phyloP scores from a whole-genome alignment of 2,888 invertebrate genomes.

The Magallana nippona region DNA sequence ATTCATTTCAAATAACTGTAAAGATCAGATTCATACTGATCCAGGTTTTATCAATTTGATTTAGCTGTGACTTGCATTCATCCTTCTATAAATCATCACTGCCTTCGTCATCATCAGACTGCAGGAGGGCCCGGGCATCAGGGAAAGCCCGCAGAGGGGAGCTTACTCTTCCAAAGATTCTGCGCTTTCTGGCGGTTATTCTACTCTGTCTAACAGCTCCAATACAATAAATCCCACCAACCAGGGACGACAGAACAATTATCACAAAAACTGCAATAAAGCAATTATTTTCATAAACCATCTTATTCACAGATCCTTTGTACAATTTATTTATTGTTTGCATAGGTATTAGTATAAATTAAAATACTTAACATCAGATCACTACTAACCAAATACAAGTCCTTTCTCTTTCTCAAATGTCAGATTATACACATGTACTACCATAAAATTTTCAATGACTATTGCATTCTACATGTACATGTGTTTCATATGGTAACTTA shows the following conservation, averaged over 20 bases:
- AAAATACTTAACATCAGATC: too few species aligned
- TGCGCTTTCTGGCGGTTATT: constrained; percentile 41
- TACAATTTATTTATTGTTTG: too few species aligned
- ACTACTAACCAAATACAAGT: too few species aligned
- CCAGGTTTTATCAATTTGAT: too few species aligned
- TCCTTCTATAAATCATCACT: constrained; percentile 10
- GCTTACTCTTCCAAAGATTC: background rate
- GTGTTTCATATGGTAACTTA: constrained; percentile 2
- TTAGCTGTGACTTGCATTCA: too few species aligned
- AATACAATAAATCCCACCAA: constrained; percentile 47
- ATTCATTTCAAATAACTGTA: too few species aligned
- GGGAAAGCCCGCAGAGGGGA: constrained; percentile 13
- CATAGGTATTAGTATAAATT: too few species aligned
- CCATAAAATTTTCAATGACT: too few species aligned
- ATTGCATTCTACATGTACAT: too few species aligned
- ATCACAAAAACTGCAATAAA: constrained; percentile 46
- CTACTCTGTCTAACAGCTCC: constrained; percentile 44
- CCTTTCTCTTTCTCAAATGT: too few species aligned
- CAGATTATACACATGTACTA: background rate
- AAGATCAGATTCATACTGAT: too few species aligned
- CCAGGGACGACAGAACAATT: constrained; percentile 44
- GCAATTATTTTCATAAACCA: background rate
- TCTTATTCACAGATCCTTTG: too few species aligned
- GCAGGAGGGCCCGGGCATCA: constrained; percentile 21
- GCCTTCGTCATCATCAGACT: constrained; percentile 43